Evolutionary conservation across 2,113 vertebrate genomes (phyloP).

Genomic region (Myotis davidii): DNA sequence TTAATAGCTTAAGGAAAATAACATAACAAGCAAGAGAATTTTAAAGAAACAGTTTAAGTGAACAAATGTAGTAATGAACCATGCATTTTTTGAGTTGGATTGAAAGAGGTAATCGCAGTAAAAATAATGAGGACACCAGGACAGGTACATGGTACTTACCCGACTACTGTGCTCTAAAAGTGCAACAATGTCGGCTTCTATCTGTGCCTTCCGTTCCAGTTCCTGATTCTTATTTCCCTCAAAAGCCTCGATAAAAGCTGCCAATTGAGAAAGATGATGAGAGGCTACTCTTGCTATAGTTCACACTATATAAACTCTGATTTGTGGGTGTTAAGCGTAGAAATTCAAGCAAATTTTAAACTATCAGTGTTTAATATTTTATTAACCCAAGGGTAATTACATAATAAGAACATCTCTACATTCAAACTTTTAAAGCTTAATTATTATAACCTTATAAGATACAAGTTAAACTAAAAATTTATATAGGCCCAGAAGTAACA

Average conservation of each 20-base stretch:
- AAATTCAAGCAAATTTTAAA: conserved; percentile 59
- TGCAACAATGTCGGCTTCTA: conserved; percentile 89
- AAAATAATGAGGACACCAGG: not conserved
- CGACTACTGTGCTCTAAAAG: conserved; percentile 93
- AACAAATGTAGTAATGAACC: not conserved
- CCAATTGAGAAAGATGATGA: conserved; percentile 62
- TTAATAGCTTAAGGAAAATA: conserved; percentile 27
- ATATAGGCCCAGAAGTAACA: not conserved
- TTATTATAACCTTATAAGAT: not conserved
- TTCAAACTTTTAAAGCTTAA: conserved; percentile 7
- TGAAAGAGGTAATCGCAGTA: not conserved
- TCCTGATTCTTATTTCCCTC: conserved; percentile 89
- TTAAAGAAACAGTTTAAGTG: not conserved
- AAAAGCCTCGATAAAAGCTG: conserved; percentile 92
- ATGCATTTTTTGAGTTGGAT: not conserved
- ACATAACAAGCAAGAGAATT: not conserved
- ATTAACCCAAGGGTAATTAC: conserved; percentile 9
- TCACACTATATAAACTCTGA: conserved; percentile 15
- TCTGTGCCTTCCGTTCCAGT: conserved; percentile 86
- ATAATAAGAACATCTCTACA: conserved; percentile 26
- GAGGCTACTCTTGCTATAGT: not conserved
- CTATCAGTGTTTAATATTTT: conserved; percentile 8
- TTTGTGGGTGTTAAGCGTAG: not conserved
- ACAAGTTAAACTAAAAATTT: conserved; percentile 41
- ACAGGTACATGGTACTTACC: conserved; percentile 80